Evolutionary conservation across 2,113 vertebrate genomes (phyloP).

Genomic region (Caloenas nicobarica): DNA sequence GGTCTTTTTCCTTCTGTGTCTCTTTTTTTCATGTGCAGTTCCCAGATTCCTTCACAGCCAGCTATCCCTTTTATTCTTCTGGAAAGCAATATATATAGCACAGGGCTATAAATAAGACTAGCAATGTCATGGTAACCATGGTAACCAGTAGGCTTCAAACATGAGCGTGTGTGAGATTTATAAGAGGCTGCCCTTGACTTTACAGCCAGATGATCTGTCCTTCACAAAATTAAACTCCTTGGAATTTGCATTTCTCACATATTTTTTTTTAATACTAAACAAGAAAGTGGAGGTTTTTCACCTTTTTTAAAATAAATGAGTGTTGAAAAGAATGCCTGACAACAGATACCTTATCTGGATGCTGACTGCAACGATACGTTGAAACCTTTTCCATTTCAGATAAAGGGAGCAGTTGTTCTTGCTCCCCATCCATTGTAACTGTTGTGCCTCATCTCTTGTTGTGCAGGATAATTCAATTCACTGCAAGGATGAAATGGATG

Average conservation of each 20-base stretch:
- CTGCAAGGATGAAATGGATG: background rate
- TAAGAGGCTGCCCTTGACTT: slow-evolving; percentile 58
- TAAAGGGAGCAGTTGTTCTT: background rate
- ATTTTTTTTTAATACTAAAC: background rate
- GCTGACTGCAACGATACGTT: background rate
- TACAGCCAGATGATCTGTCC: slow-evolving; percentile 38
- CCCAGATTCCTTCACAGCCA: slow-evolving; percentile 70
- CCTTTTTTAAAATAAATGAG: background rate
- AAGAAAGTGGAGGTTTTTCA: background rate
- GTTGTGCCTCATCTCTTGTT: rapidly evolving
- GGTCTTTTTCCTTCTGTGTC: background rate
- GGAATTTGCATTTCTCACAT: slow-evolving; percentile 17
- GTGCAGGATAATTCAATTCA: background rate
- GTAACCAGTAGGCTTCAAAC: slow-evolving; percentile 70
- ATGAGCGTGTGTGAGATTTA: slow-evolving; percentile 36
- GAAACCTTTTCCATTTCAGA: background rate
- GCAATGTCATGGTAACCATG: slow-evolving; percentile 73
- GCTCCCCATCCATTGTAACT: background rate
- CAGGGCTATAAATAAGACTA: slow-evolving; percentile 78
- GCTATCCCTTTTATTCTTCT: slow-evolving; percentile 69
- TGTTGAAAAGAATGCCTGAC: background rate
- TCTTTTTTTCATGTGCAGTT: slow-evolving; percentile 36
- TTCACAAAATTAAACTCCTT: slow-evolving; percentile 39
- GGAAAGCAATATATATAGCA: slow-evolving; percentile 70
- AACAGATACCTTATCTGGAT: background rate